Conservation (phyloP, 2,113 vertebrate genomes). For the Cranoglanis bouderius region DNA sequence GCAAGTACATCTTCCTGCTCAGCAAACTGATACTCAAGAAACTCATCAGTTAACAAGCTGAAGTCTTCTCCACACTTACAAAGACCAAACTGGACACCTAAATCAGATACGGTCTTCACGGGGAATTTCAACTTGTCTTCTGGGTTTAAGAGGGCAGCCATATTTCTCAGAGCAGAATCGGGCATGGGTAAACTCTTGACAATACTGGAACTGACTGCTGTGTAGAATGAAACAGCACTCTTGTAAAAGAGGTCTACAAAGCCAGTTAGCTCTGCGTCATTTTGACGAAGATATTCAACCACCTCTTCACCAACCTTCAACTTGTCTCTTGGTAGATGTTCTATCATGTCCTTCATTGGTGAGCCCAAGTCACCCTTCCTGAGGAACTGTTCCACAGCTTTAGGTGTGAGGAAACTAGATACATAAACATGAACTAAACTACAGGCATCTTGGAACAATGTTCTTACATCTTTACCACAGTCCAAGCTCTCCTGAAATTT, state of each 20-base stretch:
- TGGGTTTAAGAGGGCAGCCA: conserved; percentile 58
- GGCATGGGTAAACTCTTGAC: conserved; percentile 59
- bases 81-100: conserved; percentile 51
- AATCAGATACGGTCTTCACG: conserved; percentile 36
- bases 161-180: conserved; percentile 48
- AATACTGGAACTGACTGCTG: conserved; percentile 53
- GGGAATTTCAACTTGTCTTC: conserved; percentile 45
- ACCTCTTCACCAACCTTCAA: conserved; percentile 53
- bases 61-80: conserved; percentile 29
- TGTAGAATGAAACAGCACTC: conserved; percentile 59
- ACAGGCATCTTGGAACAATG: conserved; percentile 57
- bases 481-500: conserved; percentile 58
- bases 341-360: neutral
- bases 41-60: conserved; percentile 50
- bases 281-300: conserved; percentile 48
- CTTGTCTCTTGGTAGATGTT: conserved; percentile 47
- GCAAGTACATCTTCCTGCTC: neutral
- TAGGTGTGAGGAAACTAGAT: conserved; percentile 45
- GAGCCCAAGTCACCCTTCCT: neutral
- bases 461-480: neutral
- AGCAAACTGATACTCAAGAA: conserved; percentile 54
- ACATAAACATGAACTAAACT: conserved; percentile 55
- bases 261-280: conserved; percentile 34
- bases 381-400: conserved; percentile 32
- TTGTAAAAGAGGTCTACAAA: conserved; percentile 48